Percentiles rank a stretch among this genome's conserved stretches.
Evolutionary conservation across 2,113 vertebrate genomes (phyloP).

Genomic region (Lynx canadensis): DNA sequence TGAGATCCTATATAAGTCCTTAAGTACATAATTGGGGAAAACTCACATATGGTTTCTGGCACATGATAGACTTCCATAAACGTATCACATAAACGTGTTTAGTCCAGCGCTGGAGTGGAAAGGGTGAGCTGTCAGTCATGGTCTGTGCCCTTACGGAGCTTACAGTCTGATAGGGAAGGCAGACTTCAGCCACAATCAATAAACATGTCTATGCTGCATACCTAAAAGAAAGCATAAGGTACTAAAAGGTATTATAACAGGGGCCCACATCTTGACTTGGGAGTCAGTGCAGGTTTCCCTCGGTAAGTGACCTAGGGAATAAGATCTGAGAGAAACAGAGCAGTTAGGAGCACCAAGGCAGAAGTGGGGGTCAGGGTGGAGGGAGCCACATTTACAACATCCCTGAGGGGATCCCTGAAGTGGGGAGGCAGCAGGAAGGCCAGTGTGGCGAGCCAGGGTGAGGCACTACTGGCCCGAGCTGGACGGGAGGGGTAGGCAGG

Average conservation of each 20-base stretch:
- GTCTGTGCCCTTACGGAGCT: not conserved
- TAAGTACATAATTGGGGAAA: not conserved
- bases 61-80: not conserved
- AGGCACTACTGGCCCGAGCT: not conserved
- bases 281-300: not conserved
- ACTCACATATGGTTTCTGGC: not conserved
- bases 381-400: not conserved
- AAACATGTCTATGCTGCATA: rapidly evolving
- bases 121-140: not conserved
- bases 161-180: not conserved
- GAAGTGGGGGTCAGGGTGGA: not conserved
- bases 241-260: not conserved
- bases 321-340: not conserved
- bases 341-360: not conserved
- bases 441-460: not conserved
- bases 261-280: not conserved
- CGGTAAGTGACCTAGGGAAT: not conserved
- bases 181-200: not conserved
- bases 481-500: rapidly evolving
- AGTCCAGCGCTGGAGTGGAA: not conserved
- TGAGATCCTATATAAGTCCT: not conserved
- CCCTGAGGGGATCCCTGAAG: not conserved
- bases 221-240: not conserved
- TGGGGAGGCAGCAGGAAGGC: not conserved
- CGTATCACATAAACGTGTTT: not conserved